A percentile compares a stretch with the other conserved stretches of the same genome.
Conservation (phyloP, 2,797 vertebrate species). For the Podargus strigoides region DNA sequence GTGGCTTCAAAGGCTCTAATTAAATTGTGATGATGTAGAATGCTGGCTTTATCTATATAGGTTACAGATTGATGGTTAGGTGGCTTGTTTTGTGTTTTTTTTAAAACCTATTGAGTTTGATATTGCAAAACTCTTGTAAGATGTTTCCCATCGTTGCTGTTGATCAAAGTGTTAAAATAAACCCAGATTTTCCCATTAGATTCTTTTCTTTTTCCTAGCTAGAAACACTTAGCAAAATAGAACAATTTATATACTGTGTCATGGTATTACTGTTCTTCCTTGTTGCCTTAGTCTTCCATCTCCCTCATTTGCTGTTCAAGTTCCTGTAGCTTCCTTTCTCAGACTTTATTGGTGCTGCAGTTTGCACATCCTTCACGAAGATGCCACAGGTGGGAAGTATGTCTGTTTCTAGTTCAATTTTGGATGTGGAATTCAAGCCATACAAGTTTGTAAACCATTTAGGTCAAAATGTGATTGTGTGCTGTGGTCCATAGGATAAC, state of each 20-base stretch:
- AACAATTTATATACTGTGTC: not conserved
- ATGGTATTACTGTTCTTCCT: not conserved
- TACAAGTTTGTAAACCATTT: not conserved
- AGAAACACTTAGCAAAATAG: not conserved
- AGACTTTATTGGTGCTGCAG: not conserved
- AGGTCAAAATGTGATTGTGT: not conserved
- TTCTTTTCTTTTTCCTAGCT: not conserved
- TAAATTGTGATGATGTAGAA: not conserved
- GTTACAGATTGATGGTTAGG: not conserved
- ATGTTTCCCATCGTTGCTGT: not conserved
- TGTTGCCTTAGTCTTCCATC: not conserved
- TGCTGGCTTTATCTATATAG: not conserved
- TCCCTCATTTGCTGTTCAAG: not conserved
- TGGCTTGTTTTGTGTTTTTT: not conserved
- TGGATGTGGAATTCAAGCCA: not conserved
- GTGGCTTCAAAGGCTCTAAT: constrained; percentile 43
- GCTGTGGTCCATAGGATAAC: not conserved
- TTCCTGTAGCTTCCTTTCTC: not conserved
- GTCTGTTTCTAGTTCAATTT: not conserved
- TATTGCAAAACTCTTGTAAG: not conserved
- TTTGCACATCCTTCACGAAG: not conserved
- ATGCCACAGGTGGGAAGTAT: not conserved
- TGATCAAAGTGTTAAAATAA: not conserved
- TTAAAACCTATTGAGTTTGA: not conserved
- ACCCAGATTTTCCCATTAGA: not conserved